Evolutionary conservation across 2,888 invertebrate genomes (phyloP).

Genomic region (Clostera curtula): DNA sequence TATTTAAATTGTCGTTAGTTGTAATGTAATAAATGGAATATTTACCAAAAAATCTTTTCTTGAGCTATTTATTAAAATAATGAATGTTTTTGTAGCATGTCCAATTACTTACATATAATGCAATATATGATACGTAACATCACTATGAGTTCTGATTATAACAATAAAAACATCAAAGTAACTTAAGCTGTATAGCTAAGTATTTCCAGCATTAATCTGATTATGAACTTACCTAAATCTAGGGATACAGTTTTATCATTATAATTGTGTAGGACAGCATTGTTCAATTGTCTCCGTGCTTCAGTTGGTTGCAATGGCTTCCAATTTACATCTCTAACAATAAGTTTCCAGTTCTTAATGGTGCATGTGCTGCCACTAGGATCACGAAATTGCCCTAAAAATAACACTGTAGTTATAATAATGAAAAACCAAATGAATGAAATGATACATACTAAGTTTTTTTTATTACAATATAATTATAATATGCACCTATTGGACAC

Average conservation of each 20-base stretch:
- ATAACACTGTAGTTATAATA: neutral
- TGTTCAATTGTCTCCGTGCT: constrained; percentile 89
- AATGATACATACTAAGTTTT: neutral
- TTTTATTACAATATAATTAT: neutral
- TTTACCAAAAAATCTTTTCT: too few relatives aligned
- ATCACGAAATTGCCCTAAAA: constrained; percentile 88
- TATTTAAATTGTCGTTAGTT: too few relatives aligned
- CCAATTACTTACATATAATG: too few relatives aligned
- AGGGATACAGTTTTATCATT: constrained; percentile 70
- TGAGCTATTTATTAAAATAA: too few relatives aligned
- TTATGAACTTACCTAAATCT: constrained; percentile 76
- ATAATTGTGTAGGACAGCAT: constrained; percentile 80
- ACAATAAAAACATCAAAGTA: too few relatives aligned
- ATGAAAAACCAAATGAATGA: neutral
- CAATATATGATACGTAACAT: too few relatives aligned
- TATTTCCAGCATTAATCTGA: too few relatives aligned
- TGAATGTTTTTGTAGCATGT: too few relatives aligned
- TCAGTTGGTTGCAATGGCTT: constrained; percentile 87
- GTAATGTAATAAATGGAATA: too few relatives aligned
- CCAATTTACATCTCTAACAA: constrained; percentile 87
- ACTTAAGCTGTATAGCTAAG: too few relatives aligned
- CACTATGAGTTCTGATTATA: too few relatives aligned
- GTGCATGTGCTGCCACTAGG: constrained; percentile 83
- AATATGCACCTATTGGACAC: neutral
- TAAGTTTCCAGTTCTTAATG: constrained; percentile 85